Evolutionary conservation across 2,113 vertebrate species (phyloP).

Genomic region (Meleagris gallopavo): DNA sequence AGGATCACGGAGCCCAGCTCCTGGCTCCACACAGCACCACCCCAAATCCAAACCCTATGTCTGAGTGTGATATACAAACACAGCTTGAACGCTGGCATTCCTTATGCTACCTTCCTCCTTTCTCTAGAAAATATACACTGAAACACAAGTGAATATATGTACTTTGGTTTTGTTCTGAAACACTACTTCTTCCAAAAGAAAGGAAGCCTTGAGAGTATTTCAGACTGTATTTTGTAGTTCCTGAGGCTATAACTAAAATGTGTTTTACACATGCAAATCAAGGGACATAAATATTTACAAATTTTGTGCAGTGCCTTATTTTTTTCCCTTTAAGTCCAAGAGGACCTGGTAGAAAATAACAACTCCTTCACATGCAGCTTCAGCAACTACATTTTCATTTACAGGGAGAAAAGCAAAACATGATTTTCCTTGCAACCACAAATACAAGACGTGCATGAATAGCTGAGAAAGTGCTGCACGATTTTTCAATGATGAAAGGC

Average conservation of each 20-base stretch:
- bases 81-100: not conserved
- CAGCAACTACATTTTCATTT: not conserved
- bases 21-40: not conserved
- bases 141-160: not conserved
- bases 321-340: not conserved
- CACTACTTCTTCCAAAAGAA: not conserved
- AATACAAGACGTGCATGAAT: not conserved
- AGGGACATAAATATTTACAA: not conserved
- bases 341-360: not conserved
- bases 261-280: slow-evolving; percentile 20
- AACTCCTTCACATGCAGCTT: not conserved
- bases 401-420: not conserved
- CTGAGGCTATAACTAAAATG: not conserved
- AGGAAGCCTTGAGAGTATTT: not conserved
- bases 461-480: not conserved
- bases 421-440: not conserved
- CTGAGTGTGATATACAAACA: not conserved
- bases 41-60: not conserved
- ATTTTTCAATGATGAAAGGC: not conserved
- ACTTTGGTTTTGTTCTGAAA: slow-evolving; percentile 7
- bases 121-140: not conserved
- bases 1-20: not conserved
- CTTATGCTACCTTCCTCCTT: not conserved
- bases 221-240: not conserved
- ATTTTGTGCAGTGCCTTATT: not conserved